Evolutionary conservation across 2,797 vertebrate genomes (phyloP).

Genomic region (Setipinna tenuifilis): DNA sequence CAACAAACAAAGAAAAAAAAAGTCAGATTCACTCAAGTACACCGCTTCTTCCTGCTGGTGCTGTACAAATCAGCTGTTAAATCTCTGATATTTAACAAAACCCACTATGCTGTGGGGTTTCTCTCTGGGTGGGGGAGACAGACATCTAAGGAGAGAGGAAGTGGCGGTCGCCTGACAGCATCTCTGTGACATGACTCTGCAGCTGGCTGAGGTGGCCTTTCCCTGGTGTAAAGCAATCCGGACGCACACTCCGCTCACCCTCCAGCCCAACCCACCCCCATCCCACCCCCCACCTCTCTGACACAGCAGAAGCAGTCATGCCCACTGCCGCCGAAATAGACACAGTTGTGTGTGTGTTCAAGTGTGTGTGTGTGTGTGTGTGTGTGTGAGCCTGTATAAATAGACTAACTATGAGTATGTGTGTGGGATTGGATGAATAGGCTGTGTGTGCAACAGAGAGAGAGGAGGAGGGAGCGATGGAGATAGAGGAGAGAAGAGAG

Average conservation of each 20-base stretch:
- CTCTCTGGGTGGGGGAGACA: conserved; percentile 29
- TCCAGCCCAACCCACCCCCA: background rate
- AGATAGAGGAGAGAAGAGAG: background rate
- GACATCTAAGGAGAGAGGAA: conserved; percentile 33
- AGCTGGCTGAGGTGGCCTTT: conserved; percentile 51
- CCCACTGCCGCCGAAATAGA: conserved; percentile 7
- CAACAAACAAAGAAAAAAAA: background rate
- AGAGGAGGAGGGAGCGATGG: background rate
- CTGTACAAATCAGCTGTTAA: background rate
- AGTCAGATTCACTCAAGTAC: background rate
- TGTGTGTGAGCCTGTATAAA: conserved; percentile 27
- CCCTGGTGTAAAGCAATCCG: conserved; percentile 48
- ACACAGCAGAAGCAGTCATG: conserved; percentile 26
- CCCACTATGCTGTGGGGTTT: conserved; percentile 20
- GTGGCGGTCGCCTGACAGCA: conserved; percentile 48
- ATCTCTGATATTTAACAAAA: conserved; percentile 28
- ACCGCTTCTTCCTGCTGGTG: background rate
- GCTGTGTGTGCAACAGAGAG: conserved; percentile 22
- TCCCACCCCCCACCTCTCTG: conserved; percentile 13
- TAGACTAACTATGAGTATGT: conserved; percentile 32
- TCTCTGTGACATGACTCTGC: conserved; percentile 52
- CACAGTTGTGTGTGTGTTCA: background rate
- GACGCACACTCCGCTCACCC: background rate
- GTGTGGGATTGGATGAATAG: conserved; percentile 43
- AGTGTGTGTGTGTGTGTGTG: background rate